Percentiles rank a stretch among this genome's conserved stretches.
These are phyloP conservation scores for Hanleya hanleyi DNA, from an alignment of 2,888 invertebrate genomes.

Conservation along the genomic window DNA sequence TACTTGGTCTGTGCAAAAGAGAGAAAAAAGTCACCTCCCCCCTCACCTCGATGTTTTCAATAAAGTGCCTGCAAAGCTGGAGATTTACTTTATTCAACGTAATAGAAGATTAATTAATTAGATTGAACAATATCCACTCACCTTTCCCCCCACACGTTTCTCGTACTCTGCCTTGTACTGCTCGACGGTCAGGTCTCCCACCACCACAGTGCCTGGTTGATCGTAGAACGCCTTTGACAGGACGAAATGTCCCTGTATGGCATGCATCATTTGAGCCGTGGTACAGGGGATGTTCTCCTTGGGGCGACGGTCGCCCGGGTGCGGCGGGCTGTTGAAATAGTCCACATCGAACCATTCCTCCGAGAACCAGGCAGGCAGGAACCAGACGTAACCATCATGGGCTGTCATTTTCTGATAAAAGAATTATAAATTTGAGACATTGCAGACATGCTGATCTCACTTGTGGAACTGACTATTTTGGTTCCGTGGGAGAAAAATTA, in stretches of 20 bases:
- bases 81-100: background rate
- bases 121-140: slow-evolving; percentile 33
- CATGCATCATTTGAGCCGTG: slow-evolving; percentile 78
- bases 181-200: slow-evolving; percentile 77
- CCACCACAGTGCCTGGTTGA: slow-evolving; percentile 78
- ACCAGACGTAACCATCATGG: slow-evolving; percentile 86
- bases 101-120: background rate
- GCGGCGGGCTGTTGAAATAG: slow-evolving; percentile 63
- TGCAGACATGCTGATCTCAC: background rate
- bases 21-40: no score
- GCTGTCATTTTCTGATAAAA: slow-evolving; percentile 73
- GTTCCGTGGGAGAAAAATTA: no score
- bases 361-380: slow-evolving; percentile 82
- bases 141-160: slow-evolving; percentile 51
- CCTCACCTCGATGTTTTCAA: background rate
- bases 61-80: background rate
- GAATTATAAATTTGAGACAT: background rate
- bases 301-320: slow-evolving; percentile 43
- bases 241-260: slow-evolving; percentile 83
- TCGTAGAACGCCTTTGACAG: slow-evolving; percentile 82
- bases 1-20: no score
- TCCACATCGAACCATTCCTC: slow-evolving; percentile 79
- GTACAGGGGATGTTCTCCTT: slow-evolving; percentile 78
- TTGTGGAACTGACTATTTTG: no score
- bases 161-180: slow-evolving; percentile 77